Evolutionary conservation across 2,888 invertebrate genomes (phyloP).

Genomic region (Melieria crassipennis): DNA sequence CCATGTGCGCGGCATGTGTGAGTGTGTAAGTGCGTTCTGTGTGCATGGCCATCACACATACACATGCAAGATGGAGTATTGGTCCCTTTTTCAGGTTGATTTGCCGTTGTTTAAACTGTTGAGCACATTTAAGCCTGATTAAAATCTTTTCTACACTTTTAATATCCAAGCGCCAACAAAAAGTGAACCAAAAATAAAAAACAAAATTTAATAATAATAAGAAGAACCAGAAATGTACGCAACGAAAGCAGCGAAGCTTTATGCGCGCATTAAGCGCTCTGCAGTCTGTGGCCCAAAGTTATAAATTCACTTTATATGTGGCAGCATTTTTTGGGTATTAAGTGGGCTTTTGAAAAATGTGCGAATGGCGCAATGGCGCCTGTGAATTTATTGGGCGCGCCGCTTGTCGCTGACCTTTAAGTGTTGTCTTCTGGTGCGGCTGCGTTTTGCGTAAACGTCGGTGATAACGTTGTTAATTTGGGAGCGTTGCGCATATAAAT

Average conservation of each 20-base stretch:
- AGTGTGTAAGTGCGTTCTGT: not conserved
- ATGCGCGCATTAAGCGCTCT: no score
- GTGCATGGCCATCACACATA: not conserved
- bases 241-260: no score
- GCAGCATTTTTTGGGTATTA: slow-evolving; percentile 24
- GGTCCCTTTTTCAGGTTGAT: slow-evolving; percentile 14
- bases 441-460: no score
- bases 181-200: not conserved
- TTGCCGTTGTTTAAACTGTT: slow-evolving; percentile 22
- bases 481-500: no score
- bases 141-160: slow-evolving; percentile 15
- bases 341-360: slow-evolving; percentile 27
- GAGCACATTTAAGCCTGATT: slow-evolving; percentile 25
- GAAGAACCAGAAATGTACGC: no score
- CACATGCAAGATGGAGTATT: not conserved
- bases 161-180: slow-evolving; percentile 12
- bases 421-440: not conserved
- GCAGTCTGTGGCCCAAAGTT: no score
- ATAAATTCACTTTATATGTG: slow-evolving; percentile 11
- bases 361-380: not conserved
- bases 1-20: slow-evolving; percentile 22
- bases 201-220: not conserved
- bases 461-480: no score
- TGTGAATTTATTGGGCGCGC: slow-evolving; percentile 15
- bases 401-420: slow-evolving; percentile 9